phyloP scores from a whole-genome alignment of 2,797 vertebrate species.

The Microctenopoma steveboyesi region DNA sequence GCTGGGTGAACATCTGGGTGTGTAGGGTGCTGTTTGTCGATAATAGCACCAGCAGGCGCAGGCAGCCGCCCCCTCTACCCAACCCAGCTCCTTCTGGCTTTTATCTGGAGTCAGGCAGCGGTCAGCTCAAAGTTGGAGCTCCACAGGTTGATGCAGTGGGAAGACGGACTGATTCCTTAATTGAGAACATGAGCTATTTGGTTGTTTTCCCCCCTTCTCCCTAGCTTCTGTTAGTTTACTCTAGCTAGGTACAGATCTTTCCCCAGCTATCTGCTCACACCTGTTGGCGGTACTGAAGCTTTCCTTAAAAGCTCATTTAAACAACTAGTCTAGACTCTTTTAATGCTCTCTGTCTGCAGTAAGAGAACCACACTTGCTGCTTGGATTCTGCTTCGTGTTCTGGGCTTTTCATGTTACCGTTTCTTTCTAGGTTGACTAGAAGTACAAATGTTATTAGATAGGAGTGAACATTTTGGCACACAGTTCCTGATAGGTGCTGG shows the following conservation, averaged over 20 bases:
- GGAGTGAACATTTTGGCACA: neutral
- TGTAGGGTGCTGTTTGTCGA: conserved; percentile 47
- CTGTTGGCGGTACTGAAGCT: conserved; percentile 9
- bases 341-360: conserved; percentile 1
- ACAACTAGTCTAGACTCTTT: conserved; percentile 19
- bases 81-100: conserved; percentile 1
- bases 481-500: neutral
- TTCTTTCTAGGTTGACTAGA: no score
- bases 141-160: conserved; percentile 25
- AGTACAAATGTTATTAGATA: neutral
- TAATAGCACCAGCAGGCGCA: conserved; percentile 38
- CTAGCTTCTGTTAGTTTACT: conserved; percentile 19
- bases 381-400: conserved; percentile 5
- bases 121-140: conserved; percentile 43
- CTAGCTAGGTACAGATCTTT: conserved; percentile 13
- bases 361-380: neutral
- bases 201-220: neutral
- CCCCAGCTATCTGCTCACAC: conserved; percentile 9
- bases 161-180: conserved; percentile 54
- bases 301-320: conserved; percentile 28
- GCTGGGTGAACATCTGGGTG: conserved; percentile 76
- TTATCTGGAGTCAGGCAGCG: conserved; percentile 52
- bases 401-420: neutral
- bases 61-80: conserved; percentile 16
- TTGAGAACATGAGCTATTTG: conserved; percentile 41